These are phyloP conservation scores for Hypercompe scribonia DNA, from an alignment of 2,888 invertebrate species.

Conservation along the genomic window DNA sequence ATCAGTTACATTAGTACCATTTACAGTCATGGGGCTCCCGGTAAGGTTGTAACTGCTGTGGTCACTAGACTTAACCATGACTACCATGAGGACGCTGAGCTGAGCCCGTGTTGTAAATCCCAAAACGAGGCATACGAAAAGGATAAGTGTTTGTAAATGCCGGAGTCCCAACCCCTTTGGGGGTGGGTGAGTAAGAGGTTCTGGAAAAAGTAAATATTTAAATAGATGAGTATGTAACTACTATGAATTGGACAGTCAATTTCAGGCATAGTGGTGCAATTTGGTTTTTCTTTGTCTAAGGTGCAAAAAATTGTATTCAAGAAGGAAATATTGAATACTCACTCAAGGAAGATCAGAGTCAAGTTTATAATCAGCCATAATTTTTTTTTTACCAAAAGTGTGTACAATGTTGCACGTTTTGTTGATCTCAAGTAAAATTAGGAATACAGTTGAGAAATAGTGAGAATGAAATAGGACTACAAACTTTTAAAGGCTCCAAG, in stretches of 20 bases:
- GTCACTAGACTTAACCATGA: slow-evolving; percentile 63
- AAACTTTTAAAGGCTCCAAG: too few species aligned
- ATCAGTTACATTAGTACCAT: background rate
- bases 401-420: too few species aligned
- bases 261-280: background rate
- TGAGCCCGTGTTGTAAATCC: slow-evolving; percentile 61
- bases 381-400: too few species aligned
- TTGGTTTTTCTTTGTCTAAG: too few species aligned
- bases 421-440: too few species aligned
- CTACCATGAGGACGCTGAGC: slow-evolving; percentile 71
- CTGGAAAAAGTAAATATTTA: slow-evolving; percentile 39
- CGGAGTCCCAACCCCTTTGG: slow-evolving; percentile 67
- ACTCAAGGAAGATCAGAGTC: too few species aligned
- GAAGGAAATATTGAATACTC: too few species aligned
- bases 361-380: too few species aligned
- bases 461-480: too few species aligned
- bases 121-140: slow-evolving; percentile 65
- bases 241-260: background rate
- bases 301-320: too few species aligned
- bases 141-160: slow-evolving; percentile 64
- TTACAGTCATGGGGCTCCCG: background rate
- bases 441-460: too few species aligned
- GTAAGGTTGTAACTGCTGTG: slow-evolving; percentile 21
- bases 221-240: background rate
- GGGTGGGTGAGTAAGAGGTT: slow-evolving; percentile 18